A percentile compares a stretch with the other conserved stretches of the same genome.
phyloP scores from a whole-genome alignment of 2,797 vertebrate species.

The Semaprochilodus insignis region DNA sequence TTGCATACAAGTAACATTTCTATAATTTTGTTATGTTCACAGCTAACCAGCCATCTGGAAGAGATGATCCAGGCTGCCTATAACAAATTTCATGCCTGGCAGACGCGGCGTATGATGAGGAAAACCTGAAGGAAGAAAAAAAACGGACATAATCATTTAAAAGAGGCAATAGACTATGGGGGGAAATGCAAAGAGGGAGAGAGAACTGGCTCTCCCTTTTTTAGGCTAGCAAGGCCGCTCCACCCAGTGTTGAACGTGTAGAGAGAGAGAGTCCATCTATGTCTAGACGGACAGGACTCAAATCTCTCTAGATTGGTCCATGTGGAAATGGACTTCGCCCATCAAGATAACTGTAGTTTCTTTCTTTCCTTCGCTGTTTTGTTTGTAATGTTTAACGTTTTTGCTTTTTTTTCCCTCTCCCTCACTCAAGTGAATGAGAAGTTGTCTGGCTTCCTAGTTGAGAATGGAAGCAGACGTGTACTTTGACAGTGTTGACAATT shows the following conservation, averaged over 20 bases:
- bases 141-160: slow-evolving; percentile 39
- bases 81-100: slow-evolving; percentile 96
- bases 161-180: slow-evolving; percentile 55
- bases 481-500: slow-evolving; percentile 60
- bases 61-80: slow-evolving; percentile 97
- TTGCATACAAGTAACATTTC: not conserved
- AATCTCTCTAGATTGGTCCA: slow-evolving; percentile 65
- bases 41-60: slow-evolving; percentile 95
- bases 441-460: slow-evolving; percentile 45
- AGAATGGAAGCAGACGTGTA: slow-evolving; percentile 58
- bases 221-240: slow-evolving; percentile 59
- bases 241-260: slow-evolving; percentile 52
- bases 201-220: slow-evolving; percentile 47
- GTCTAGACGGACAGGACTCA: slow-evolving; percentile 53
- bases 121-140: slow-evolving; percentile 87
- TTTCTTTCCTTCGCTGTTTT: slow-evolving; percentile 29
- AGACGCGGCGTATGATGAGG: slow-evolving; percentile 93
- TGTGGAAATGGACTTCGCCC: slow-evolving; percentile 65
- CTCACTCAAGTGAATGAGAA: slow-evolving; percentile 61
- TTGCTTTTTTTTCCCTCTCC: slow-evolving; percentile 51
- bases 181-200: slow-evolving; percentile 26
- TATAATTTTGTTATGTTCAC: slow-evolving; percentile 55
- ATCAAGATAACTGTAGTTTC: slow-evolving; percentile 71
- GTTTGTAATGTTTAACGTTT: slow-evolving; percentile 33
- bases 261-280: slow-evolving; percentile 24